These are phyloP conservation scores for Odontocolon sp. DNA, from an alignment of 2,888 invertebrate genomes.

Conservation along the genomic window DNA sequence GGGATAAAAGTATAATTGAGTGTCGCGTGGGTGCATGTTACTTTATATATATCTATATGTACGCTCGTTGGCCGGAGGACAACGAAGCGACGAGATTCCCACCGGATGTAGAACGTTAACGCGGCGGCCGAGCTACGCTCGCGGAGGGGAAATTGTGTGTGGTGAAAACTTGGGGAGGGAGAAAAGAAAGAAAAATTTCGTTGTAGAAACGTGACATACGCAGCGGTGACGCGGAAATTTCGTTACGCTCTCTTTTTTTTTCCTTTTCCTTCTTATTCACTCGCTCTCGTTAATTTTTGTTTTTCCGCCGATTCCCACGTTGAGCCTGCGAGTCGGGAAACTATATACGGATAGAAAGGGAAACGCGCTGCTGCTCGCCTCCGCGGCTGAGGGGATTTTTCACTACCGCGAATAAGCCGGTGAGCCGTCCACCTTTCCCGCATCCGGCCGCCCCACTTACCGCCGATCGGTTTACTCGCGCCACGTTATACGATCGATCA, in stretches of 20 bases:
- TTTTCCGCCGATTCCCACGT: constrained; percentile 21
- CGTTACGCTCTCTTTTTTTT: constrained; percentile 20
- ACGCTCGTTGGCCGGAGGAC: too few species aligned
- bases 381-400: constrained; percentile 43
- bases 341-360: constrained; percentile 35
- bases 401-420: constrained; percentile 50
- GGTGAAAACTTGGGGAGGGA: neutral
- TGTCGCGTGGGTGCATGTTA: too few species aligned
- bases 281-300: constrained; percentile 14
- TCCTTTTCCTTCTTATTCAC: constrained; percentile 37
- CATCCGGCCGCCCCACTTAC: constrained; percentile 14
- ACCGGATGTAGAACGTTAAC: constrained; percentile 51
- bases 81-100: constrained; percentile 44
- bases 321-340: constrained; percentile 31
- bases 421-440: constrained; percentile 16
- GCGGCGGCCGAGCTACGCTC: constrained; percentile 4
- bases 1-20: too few species aligned
- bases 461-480: constrained; percentile 45
- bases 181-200: constrained; percentile 41
- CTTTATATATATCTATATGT: too few species aligned
- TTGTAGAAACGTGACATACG: constrained; percentile 51
- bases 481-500: constrained; percentile 56
- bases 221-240: constrained; percentile 36
- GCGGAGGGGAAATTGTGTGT: neutral
- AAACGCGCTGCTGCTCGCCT: constrained; percentile 1